Evolutionary conservation across 2,113 vertebrate genomes (phyloP).

Genomic region (Henicopernis longicauda): DNA sequence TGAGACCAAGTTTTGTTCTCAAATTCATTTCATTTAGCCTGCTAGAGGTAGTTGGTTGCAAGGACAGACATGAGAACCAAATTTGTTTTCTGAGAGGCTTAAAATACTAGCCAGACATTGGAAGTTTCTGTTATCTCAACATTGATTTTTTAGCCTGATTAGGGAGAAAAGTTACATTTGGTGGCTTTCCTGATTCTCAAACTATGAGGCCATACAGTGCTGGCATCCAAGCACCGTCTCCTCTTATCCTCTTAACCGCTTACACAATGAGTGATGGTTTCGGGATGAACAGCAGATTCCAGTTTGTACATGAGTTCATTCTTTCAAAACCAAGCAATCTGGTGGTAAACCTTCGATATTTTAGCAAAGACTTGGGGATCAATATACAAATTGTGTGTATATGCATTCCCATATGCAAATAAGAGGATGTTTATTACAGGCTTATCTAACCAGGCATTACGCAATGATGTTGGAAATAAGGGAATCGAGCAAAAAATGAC

Average conservation of each 20-base stretch:
- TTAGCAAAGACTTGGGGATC: neutral
- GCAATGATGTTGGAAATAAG: neutral
- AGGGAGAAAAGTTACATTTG: neutral
- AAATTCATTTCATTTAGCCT: neutral
- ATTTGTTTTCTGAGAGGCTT: neutral
- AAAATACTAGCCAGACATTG: neutral
- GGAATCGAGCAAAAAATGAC: conserved; percentile 2
- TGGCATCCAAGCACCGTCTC: neutral
- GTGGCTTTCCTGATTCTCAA: neutral
- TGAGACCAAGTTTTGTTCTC: neutral
- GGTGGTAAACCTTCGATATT: neutral
- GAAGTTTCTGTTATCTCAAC: neutral
- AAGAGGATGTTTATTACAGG: neutral
- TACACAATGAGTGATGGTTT: neutral
- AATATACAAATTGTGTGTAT: neutral
- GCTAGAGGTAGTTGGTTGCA: neutral
- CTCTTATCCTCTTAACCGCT: neutral
- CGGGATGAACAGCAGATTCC: neutral
- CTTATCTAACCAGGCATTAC: neutral
- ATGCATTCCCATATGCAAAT: neutral
- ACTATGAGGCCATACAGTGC: neutral
- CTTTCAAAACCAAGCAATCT: neutral
- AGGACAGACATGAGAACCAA: neutral
- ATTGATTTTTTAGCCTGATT: neutral
- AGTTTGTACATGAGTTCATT: neutral